Base-by-base conservation (phyloP, 2,888 invertebrate genomes). In the Thymelicus lineola region DNA sequence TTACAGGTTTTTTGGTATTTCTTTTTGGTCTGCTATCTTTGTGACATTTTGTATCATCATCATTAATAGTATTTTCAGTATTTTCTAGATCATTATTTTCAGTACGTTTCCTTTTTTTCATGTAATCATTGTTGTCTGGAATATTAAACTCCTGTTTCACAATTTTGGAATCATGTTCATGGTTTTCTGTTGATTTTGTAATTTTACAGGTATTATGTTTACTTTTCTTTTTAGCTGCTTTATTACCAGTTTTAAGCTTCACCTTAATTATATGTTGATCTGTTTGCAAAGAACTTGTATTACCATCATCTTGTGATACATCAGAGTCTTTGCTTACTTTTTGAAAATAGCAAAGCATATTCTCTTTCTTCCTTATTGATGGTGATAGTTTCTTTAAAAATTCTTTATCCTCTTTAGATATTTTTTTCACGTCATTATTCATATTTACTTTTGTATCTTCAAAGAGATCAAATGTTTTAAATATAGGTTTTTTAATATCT, bases 321-420 rank as follows among this genome's bases (percentile, higher is more conserved):
- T 76, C 77, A 62, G 75, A 55, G 1, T 88, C 85, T 76, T 89
- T 94, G 64, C 89, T 85, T 65, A 94, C 75, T 84, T 95, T 95
- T 72, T 92, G 88, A 79, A 95, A 95, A 80, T 95, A 96, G 71
- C 94, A 94, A 20, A 95, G 83, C 83, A 96, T 89, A 76, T 94
- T 95, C 80, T 95, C 95, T 42, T 94, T 93, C 76, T 95, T 95
- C 78, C 90, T 95, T 0, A 94, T 84, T 20, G 95, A 95, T 62
- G 95, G 95, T 0, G 94, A 93, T 17, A 95, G 80, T 75, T 95
- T 95, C 3, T 89, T 83, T 2, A 95, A 76, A 77, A 95, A 95
- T 53, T 94, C 94, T 59, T 81, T 79, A 82, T 93, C 83, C 80
- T 91, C 92, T 73, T 85, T 81, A 14, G 81, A 75, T 46, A 88